These are phyloP conservation scores for Enteromius treurensis DNA, from an alignment of 2,797 vertebrate genomes.

Conservation along the genomic window DNA sequence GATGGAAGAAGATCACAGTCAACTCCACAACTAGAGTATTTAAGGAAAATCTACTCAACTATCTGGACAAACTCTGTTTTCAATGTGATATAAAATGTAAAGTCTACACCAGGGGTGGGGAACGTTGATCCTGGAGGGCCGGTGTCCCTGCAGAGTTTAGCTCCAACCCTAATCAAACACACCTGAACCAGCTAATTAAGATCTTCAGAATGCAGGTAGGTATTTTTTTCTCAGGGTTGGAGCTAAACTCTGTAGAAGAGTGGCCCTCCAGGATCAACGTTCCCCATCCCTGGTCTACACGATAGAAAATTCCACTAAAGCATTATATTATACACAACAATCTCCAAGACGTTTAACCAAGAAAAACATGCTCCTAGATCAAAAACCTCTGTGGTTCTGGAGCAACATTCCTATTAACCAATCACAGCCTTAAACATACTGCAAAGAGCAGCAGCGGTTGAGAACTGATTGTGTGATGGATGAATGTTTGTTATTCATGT, in stretches of 20 bases:
- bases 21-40: neutral
- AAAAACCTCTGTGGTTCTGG: neutral
- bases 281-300: neutral
- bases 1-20: slow-evolving; percentile 3
- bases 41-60: neutral
- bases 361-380: neutral
- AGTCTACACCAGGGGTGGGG: too few relatives aligned
- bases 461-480: neutral
- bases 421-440: neutral
- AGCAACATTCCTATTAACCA: slow-evolving; percentile 1
- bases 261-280: too few relatives aligned
- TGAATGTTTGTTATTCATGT: slow-evolving; percentile 3
- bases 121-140: too few relatives aligned
- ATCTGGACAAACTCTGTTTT: neutral
- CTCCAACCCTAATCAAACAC: too few relatives aligned
- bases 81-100: neutral
- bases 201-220: too few relatives aligned
- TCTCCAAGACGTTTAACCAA: neutral
- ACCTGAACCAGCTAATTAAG: too few relatives aligned
- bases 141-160: too few relatives aligned
- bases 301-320: neutral
- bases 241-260: too few relatives aligned
- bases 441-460: neutral
- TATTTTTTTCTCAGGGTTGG: too few relatives aligned
- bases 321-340: neutral